Evolutionary conservation across 1,140 invertebrate species (phyloP).

Genomic region (Drosophila chauvacae): DNA sequence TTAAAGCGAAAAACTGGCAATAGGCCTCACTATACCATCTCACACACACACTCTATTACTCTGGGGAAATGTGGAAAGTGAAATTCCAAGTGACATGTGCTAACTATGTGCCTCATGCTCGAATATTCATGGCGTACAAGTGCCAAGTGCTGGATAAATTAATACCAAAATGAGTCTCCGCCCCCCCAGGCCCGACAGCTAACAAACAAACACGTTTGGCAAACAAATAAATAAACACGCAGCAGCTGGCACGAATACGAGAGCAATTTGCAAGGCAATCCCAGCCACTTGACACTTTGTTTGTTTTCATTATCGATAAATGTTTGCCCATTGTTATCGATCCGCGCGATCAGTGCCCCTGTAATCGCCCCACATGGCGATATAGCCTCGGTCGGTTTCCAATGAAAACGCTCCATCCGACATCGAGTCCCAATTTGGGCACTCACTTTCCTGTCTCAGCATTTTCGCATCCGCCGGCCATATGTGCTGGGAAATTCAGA

Average conservation of each 20-base stretch:
- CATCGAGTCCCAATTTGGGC: slow-evolving; percentile 58
- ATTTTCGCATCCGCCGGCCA: slow-evolving; percentile 49
- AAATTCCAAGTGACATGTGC: slow-evolving; percentile 17
- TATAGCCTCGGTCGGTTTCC: slow-evolving; percentile 50
- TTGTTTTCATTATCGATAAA: slow-evolving; percentile 49
- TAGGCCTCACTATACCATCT: neutral
- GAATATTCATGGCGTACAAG: slow-evolving; percentile 17
- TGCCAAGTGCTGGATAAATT: slow-evolving; percentile 32
- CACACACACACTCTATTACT: neutral
- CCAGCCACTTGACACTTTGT: slow-evolving; percentile 43
- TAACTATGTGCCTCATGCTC: slow-evolving; percentile 12
- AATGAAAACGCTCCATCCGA: slow-evolving; percentile 47
- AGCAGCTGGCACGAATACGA: slow-evolving; percentile 33
- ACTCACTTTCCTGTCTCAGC: slow-evolving; percentile 65
- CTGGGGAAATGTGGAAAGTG: slow-evolving; percentile 28
- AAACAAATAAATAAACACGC: slow-evolving; percentile 40
- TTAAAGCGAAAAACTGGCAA: neutral
- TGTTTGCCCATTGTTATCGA: slow-evolving; percentile 56
- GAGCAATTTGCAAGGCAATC: slow-evolving; percentile 41
- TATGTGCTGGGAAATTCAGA: slow-evolving; percentile 32
- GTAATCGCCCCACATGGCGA: slow-evolving; percentile 43
- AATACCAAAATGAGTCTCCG: slow-evolving; percentile 3
- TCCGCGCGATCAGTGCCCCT: slow-evolving; percentile 41
- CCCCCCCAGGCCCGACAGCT: neutral
- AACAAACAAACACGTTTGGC: slow-evolving; percentile 43